Base-by-base conservation (phyloP, 2,113 vertebrate genomes). In the Trematocara macrostoma region DNA sequence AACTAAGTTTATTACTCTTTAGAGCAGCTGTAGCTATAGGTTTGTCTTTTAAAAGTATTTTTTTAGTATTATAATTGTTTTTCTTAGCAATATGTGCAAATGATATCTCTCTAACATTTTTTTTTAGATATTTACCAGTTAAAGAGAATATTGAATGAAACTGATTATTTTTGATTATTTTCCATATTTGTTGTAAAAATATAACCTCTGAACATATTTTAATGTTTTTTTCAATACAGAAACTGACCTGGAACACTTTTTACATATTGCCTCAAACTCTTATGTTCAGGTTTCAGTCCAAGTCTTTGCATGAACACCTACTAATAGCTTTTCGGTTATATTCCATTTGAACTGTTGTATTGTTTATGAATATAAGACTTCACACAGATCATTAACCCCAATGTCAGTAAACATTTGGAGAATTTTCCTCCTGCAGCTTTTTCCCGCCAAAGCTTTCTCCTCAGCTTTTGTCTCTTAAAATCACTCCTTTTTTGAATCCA, bases 361-460 rank as follows among this genome's bases (percentile, higher is more conserved):
- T 49, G 45, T 76, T 76, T 76, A 76, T 51, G 47, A 76, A 76
- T 51, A 76, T 12, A 31, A 34, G 71, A 76, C 45, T 76, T 76
- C 29, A 5, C 71, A 76, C 45, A 51, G 26, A 51, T 34, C 26
- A n/a, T 51, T 76, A 67, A 76, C 26, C 45, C 29, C 69, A 47
- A 31, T 31, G 15, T 11, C 6, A 0, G 0, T 74, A 49, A 74
- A 45, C 15, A 18, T 74, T 71, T 49, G 23, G 42, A 74, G 42
- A 74, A 47, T 47, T 45, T 74, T 47, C 14, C 23, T 47, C 69
- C 69, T 31, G 42, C 23, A 74, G 23, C 69, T 74, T 76, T 59
- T 0, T 0, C 0, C 0, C 0, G 14, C 45, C 42, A n/a, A 29
- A 49, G 42, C 45, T 76, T 5, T 49, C 6, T 74, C 42, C 23